Base-by-base conservation (phyloP, 1,140 invertebrate genomes). In the Orius insidiosus region DNA sequence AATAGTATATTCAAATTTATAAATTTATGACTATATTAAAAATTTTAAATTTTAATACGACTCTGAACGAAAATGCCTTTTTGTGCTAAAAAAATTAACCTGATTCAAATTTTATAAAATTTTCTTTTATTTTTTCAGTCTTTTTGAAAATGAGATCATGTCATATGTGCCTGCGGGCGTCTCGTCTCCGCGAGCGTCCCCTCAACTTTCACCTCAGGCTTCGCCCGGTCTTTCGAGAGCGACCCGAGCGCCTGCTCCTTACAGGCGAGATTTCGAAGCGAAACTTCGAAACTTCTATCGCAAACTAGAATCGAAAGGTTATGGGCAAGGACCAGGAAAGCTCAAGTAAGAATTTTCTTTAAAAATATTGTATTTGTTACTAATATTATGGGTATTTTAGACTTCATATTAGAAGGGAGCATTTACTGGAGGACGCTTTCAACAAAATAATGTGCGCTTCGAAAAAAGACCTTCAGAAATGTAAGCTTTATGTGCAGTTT, bases 111-210 rank as follows among this genome's bases (percentile, higher is more conserved):
- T 24, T 24, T 24, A 3, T 24, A 24, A 24, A 24, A 24, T 24
- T 24, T 24, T n/a, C n/a, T n/a, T 46, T 58, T 57, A 58, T 54
- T 58, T 52, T 73, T 76, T 30, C 71, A 93, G 88, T 71, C 74
- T 94, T 55, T 95, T 94, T 70, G 89, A 96, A 63, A 85, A 94
- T 72, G 90, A 96, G 71, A 94, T 96, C 58, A 94, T 94, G 88
- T 90, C 86, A 46, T 94, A 93, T 66, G 84, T 94, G 57, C 89
- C 89, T 51, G 39, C 46, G 19, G 47, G 49, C 18, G 49, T 49
- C 9, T 24, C 36, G 30, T 71, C 70, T 50, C 68, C 70, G 2
- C 56, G 64, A 34, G 66, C 64, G n/a, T 78, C 77, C 11, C 76
- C 79, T 1, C 70, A 77, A 49, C 71, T 71, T 40, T 87, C 85